These are phyloP conservation scores for Benthosema pterotum DNA, from an alignment of 2,797 vertebrate species.

Conservation along the genomic window DNA sequence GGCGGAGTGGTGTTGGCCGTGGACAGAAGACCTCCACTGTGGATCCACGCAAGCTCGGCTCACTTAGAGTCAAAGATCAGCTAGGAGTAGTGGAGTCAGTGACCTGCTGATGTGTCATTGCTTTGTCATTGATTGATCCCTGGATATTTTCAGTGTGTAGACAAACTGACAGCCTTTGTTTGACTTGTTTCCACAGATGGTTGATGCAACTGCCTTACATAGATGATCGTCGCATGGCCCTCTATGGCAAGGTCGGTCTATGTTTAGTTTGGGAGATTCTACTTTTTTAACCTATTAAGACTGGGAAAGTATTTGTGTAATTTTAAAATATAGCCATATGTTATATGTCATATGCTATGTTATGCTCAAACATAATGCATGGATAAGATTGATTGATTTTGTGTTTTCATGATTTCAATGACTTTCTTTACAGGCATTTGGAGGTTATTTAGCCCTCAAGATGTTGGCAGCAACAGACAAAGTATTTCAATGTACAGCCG, in stretches of 20 bases:
- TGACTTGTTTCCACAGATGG: conserved; percentile 68
- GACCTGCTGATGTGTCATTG: conserved; percentile 15
- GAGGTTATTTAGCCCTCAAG: conserved; percentile 84
- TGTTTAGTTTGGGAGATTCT: conserved; percentile 7
- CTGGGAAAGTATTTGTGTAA: too few relatives aligned
- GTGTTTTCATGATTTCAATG: conserved; percentile 9
- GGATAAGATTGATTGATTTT: neutral
- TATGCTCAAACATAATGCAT: neutral
- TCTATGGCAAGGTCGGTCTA: conserved; percentile 83
- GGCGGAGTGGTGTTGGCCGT: conserved; percentile 71
- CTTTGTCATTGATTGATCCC: neutral
- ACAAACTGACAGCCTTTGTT: conserved; percentile 11
- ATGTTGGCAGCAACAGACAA: conserved; percentile 80
- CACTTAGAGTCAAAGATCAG: conserved; percentile 80
- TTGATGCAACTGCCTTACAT: conserved; percentile 83
- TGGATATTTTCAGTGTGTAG: neutral
- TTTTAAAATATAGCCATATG: too few relatives aligned
- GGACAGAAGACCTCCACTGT: conserved; percentile 74
- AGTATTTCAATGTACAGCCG: conserved; percentile 80
- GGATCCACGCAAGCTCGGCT: conserved; percentile 76
- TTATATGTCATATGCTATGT: too few relatives aligned
- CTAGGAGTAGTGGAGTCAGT: conserved; percentile 82
- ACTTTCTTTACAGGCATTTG: conserved; percentile 77
- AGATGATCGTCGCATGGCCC: conserved; percentile 78
- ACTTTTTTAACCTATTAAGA: neutral